Base-by-base conservation (phyloP, 2,113 vertebrate genomes). In the Leucoraja erinaceus region DNA sequence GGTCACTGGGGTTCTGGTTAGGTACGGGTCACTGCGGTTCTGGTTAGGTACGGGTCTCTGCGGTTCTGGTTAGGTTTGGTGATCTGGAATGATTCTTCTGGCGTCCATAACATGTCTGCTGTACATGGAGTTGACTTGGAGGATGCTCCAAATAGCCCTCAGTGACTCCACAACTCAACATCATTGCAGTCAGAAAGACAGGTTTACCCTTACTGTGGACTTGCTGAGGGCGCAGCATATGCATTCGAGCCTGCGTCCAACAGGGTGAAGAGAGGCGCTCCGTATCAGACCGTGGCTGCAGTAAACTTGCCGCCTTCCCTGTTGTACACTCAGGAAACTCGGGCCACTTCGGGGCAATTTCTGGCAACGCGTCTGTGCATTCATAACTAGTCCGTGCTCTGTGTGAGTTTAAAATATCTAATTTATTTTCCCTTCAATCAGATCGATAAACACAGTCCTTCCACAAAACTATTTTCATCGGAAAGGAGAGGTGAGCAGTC, bases 391-490 rank as follows among this genome's bases (percentile, higher is more conserved):
- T 61, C 59, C n/a, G 81, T 7, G 7, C 12, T 61, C 56, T 31
- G 20, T 91, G 1, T 38, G 22, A 22, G 33, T 47, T 91, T 14
- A 28, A 72, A 38, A 54, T 28, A 28, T 63, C 31, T 72, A 9
- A 38, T 90, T 72, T 54, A 66, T 54, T 72, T 20, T 10, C 22
- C 63, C 10, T 22, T 91, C 38, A 18, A 91, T 33, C 31, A 72
- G 1, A 33, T 28, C 7, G 7, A 4, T 28, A 25, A 47, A 6
- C 20, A 72, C 7, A 25, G 94, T 93, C 96, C 97, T 81, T 96
- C 97, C 0, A 94, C 96, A 6, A 47, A 93, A 9, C 95, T 61
- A 78, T 96, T 97, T 94, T 4, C 96, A 93, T 94, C 78, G 4
- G 95, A 95, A 91, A 95, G 95, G 90, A 93, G 88, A 31, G 94